Conservation (phyloP, 2,113 vertebrate species). For the Ivindomyrus marchei region DNA sequence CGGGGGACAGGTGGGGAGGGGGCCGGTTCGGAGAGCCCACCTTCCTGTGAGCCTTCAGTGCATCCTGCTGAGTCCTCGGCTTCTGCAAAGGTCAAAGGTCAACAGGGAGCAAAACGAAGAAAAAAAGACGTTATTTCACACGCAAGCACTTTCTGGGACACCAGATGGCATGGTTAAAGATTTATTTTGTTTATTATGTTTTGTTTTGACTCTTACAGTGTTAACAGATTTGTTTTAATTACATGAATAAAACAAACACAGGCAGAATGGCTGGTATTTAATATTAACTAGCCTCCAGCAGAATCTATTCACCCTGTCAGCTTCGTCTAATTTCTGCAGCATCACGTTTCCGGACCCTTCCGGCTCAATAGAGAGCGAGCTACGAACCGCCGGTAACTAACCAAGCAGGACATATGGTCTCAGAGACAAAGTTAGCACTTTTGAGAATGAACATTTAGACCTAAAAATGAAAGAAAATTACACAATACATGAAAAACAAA, state of each 20-base stretch:
- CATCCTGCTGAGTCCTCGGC: constrained; percentile 79
- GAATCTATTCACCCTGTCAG: constrained; percentile 33
- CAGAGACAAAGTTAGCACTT: background rate
- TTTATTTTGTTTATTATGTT: constrained; percentile 11
- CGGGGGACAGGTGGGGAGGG: constrained; percentile 67
- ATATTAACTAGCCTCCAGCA: constrained; percentile 25
- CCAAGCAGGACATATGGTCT: background rate
- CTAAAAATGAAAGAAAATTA: background rate
- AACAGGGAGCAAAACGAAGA: constrained; percentile 36
- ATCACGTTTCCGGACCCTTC: constrained; percentile 20
- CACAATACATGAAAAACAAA: background rate
- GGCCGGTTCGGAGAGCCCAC: constrained; percentile 54
- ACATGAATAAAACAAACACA: constrained; percentile 31
- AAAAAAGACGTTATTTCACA: constrained; percentile 16
- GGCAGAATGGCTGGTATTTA: constrained; percentile 15
- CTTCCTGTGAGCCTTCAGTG: constrained; percentile 82
- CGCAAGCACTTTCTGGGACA: background rate
- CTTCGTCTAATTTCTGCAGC: constrained; percentile 38
- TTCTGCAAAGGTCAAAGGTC: constrained; percentile 66
- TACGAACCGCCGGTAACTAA: background rate
- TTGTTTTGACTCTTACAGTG: constrained; percentile 13
- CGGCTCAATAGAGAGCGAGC: background rate
- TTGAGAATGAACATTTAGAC: background rate
- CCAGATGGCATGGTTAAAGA: background rate
- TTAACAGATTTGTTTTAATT: constrained; percentile 28